These are phyloP conservation scores for Pterostichus madidus DNA, from an alignment of 2,888 invertebrate genomes.

Conservation along the genomic window DNA sequence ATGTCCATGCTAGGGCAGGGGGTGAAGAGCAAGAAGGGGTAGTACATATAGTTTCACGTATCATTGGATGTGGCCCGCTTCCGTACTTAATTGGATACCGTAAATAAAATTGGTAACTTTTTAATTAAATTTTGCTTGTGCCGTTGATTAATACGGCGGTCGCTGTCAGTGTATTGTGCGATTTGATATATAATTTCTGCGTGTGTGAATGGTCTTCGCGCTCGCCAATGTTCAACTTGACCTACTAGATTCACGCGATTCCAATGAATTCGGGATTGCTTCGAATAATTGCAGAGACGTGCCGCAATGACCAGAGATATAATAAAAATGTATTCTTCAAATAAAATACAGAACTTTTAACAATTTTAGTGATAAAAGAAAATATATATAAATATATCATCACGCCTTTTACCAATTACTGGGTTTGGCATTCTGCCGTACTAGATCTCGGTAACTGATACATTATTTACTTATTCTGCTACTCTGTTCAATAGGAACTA, in stretches of 20 bases:
- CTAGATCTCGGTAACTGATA: too few species aligned
- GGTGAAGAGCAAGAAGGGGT: background rate
- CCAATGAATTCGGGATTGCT: conserved; percentile 17
- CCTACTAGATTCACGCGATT: conserved; percentile 18
- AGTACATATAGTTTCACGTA: conserved; percentile 62
- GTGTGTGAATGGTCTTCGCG: conserved; percentile 45
- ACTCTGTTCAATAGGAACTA: too few species aligned
- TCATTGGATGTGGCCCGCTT: conserved; percentile 58
- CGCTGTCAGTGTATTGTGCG: conserved; percentile 63
- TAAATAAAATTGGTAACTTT: conserved; percentile 66
- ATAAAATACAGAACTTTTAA: too few species aligned
- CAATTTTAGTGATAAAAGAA: too few species aligned
- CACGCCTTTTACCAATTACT: too few species aligned
- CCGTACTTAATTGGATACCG: conserved; percentile 65
- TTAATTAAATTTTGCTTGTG: conserved; percentile 66
- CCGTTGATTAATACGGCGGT: conserved; percentile 64
- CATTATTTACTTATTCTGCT: too few species aligned
- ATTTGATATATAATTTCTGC: conserved; percentile 61
- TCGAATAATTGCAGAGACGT: conserved; percentile 8
- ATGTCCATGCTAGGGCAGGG: background rate
- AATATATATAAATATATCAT: too few species aligned
- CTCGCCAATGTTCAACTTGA: conserved; percentile 33
- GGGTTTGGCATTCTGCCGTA: too few species aligned
- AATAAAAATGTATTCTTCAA: too few species aligned
- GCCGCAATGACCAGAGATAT: background rate